These are phyloP conservation scores for Baryphthengus martii DNA, from an alignment of 2,113 vertebrate genomes.

Conservation along the genomic window DNA sequence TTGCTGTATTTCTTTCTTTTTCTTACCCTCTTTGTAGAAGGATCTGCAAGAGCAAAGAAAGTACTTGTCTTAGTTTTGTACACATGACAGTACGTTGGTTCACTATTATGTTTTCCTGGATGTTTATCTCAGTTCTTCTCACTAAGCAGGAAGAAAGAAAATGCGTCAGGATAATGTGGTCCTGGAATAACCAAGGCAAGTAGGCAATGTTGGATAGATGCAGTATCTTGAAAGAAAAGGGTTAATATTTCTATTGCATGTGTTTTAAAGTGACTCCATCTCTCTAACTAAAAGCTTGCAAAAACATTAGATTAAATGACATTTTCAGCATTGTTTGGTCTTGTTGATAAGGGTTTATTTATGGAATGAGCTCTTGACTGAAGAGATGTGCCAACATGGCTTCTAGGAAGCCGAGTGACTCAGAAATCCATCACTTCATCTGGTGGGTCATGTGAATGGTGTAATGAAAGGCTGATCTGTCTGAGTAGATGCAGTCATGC, in stretches of 20 bases:
- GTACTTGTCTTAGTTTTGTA: neutral
- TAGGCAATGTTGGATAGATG: neutral
- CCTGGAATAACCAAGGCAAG: neutral
- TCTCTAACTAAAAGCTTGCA: neutral
- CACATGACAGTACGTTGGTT: neutral
- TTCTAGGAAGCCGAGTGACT: slow-evolving; percentile 29
- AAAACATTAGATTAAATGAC: neutral
- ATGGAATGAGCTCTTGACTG: neutral
- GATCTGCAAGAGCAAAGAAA: neutral
- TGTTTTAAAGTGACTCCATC: neutral
- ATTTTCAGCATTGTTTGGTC: neutral
- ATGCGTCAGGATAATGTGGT: neutral
- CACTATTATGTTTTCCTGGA: neutral
- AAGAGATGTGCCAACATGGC: neutral
- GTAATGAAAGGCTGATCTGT: neutral
- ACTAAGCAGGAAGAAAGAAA: neutral
- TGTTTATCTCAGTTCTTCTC: neutral
- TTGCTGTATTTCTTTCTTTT: neutral
- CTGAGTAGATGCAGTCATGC: neutral
- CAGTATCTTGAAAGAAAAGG: neutral
- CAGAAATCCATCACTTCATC: slow-evolving; percentile 18
- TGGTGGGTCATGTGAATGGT: neutral
- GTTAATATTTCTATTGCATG: neutral
- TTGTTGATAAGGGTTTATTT: neutral
- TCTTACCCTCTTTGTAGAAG: neutral